Evolutionary conservation across 2,888 invertebrate genomes (phyloP).

Genomic region (Oxytorus armatus): DNA sequence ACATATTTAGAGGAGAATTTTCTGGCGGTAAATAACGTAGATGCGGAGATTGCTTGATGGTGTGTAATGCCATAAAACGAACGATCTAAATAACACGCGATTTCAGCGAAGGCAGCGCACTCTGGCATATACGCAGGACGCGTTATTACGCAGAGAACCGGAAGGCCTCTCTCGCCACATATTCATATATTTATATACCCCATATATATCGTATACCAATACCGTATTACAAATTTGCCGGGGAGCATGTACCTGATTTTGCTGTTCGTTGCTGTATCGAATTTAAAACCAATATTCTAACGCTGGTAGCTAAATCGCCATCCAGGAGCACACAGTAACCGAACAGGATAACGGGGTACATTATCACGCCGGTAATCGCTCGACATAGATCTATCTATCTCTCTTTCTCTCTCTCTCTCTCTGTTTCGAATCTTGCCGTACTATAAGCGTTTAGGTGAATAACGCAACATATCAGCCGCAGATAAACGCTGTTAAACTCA

Average conservation of each 20-base stretch:
- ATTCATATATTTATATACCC: neutral
- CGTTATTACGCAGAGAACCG: constrained; percentile 52
- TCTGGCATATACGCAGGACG: constrained; percentile 7
- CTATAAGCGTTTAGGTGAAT: constrained; percentile 45
- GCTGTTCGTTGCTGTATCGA: constrained; percentile 68
- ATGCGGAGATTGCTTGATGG: constrained; percentile 42
- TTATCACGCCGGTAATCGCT: constrained; percentile 60
- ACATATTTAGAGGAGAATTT: constrained; percentile 38
- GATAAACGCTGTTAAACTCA: constrained; percentile 12
- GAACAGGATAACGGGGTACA: constrained; percentile 60
- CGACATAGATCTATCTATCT: constrained; percentile 48
- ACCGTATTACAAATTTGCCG: constrained; percentile 14
- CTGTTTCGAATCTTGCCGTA: constrained; percentile 13
- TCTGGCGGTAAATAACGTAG: constrained; percentile 9
- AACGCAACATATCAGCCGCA: constrained; percentile 38
- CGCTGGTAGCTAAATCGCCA: constrained; percentile 43
- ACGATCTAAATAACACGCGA: constrained; percentile 58
- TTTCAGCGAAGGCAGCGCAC: constrained; percentile 19
- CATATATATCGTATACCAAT: neutral
- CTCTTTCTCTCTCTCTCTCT: constrained; percentile 31
- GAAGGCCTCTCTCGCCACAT: constrained; percentile 45
- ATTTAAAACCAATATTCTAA: constrained; percentile 78
- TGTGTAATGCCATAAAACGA: constrained; percentile 55
- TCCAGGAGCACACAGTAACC: constrained; percentile 44
- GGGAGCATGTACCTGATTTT: constrained; percentile 41